phyloP scores from a whole-genome alignment of 1,140 invertebrate species.

The Venturia canescens region DNA sequence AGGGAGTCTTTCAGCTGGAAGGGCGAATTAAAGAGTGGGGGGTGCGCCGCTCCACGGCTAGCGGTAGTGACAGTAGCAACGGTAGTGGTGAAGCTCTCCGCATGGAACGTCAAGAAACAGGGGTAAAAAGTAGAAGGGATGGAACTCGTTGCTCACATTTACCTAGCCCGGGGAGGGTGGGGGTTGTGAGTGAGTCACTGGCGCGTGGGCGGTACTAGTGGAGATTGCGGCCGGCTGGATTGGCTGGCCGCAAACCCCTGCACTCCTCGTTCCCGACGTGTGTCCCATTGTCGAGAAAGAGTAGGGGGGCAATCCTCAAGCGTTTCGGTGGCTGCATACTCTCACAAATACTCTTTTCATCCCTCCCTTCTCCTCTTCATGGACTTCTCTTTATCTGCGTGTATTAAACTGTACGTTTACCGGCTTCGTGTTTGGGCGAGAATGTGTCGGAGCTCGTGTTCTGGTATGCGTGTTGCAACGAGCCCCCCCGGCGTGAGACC shows the following conservation, averaged over 20 bases:
- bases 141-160: constrained; percentile 44
- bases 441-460: background rate
- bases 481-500: background rate
- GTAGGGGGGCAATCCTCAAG: constrained; percentile 51
- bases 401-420: background rate
- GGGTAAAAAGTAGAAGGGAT: constrained; percentile 52
- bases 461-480: constrained; percentile 18
- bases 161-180: constrained; percentile 44
- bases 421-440: background rate
- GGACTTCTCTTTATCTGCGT: constrained; percentile 18
- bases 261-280: constrained; percentile 47
- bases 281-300: background rate
- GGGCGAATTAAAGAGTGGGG: constrained; percentile 38
- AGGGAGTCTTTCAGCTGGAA: constrained; percentile 38
- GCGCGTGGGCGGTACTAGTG: constrained; percentile 71
- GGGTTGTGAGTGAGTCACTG: constrained; percentile 68
- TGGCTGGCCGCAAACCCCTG: constrained; percentile 70
- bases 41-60: constrained; percentile 14
- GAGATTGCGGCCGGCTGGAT: constrained; percentile 70
- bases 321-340: background rate
- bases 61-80: constrained; percentile 32
- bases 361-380: constrained; percentile 51
- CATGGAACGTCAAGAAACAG: constrained; percentile 26
- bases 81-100: constrained; percentile 34
- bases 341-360: constrained; percentile 43